Base-by-base conservation (phyloP, 30 jellyfish, hydroid and myxozoan species). In the Calvadosia cruxmelitensis region DNA sequence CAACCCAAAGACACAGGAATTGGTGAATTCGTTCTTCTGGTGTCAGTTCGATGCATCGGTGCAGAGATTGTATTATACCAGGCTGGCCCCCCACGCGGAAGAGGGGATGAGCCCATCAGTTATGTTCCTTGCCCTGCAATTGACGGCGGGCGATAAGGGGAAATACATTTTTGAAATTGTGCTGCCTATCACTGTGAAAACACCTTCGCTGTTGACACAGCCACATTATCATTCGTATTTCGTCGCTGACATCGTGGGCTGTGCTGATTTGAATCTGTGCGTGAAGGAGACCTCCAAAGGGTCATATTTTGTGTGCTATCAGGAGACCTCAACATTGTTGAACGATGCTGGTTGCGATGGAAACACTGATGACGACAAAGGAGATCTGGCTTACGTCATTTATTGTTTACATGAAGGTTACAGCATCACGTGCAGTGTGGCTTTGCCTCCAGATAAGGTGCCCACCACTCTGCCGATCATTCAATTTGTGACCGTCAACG, bases 331-430 rank as follows among this genome's bases (percentile, higher is more conserved):
- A 5, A 42, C 57, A 5, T 42, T 42, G 20, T 5, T 20, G 10
- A 10, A 42, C 10, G 57, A 42, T 10, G 16, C 88, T n/a, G 28
- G 63, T 23, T 62, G 80, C 2, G 71, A 62, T 13, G 33, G 85
- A 49, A 65, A 73, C 64, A 25, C 75, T 33, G 63, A 52, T 29
- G 80, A 69, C 23, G 72, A 71, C 12, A 71, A 31, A 53, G 64
- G 67, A 5, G 33, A 67, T 12, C 61, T 84, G 28, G 66, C 71
- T 2, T 86, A 86, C 42, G 67, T 94, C 2, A 63, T 86, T 1
- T 74, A 78, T 53, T 86, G 96, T 52, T 49, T 86, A 3, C 96
- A 86, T 53, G 86, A 83, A 16, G 96, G 92, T 23, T 86, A 74
- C 51, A 64, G 79, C 3, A 24, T 79, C 27, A 66, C 29, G 15